Evolutionary conservation across 1,140 invertebrate species (phyloP).

Genomic region (Lycorma delicatula): DNA sequence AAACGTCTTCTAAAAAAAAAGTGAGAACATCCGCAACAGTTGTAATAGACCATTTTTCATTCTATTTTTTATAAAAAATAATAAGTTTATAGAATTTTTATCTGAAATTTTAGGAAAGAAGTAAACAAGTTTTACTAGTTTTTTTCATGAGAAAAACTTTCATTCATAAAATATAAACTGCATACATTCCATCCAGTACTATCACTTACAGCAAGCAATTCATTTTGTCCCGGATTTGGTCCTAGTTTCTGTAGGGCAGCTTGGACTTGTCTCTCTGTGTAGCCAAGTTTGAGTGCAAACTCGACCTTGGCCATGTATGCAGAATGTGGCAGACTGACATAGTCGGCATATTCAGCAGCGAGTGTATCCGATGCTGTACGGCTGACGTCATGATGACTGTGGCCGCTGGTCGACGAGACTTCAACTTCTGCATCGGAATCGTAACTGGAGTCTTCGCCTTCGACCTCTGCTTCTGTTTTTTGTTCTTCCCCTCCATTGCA

Average conservation of each 20-base stretch:
- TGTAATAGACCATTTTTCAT: too few species aligned
- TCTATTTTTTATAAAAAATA: too few species aligned
- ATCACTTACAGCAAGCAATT: conserved; percentile 66
- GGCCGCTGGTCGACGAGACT: conserved; percentile 40
- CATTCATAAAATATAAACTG: too few species aligned
- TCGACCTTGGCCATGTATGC: conserved; percentile 52
- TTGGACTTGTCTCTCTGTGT: conserved; percentile 76
- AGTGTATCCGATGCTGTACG: conserved; percentile 74
- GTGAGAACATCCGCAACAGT: too few species aligned
- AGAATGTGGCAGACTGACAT: conserved; percentile 41
- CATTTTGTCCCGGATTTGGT: conserved; percentile 72
- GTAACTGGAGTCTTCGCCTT: conserved; percentile 72
- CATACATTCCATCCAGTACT: too few species aligned
- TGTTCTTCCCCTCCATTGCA: background rate
- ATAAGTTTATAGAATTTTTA: too few species aligned
- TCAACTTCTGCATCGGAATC: conserved; percentile 74
- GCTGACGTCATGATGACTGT: conserved; percentile 61
- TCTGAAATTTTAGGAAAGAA: too few species aligned
- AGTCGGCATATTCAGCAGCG: conserved; percentile 74
- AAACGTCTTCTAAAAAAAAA: too few species aligned
- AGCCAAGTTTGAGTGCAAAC: conserved; percentile 83
- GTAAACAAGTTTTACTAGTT: too few species aligned
- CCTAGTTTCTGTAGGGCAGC: conserved; percentile 76
- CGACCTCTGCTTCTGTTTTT: conserved; percentile 10
- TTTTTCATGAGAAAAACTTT: too few species aligned